A percentile compares a stretch with the other conserved stretches of the same genome.
phyloP scores from a whole-genome alignment of 2,113 vertebrate species.

The Nesospiza acunhae region DNA sequence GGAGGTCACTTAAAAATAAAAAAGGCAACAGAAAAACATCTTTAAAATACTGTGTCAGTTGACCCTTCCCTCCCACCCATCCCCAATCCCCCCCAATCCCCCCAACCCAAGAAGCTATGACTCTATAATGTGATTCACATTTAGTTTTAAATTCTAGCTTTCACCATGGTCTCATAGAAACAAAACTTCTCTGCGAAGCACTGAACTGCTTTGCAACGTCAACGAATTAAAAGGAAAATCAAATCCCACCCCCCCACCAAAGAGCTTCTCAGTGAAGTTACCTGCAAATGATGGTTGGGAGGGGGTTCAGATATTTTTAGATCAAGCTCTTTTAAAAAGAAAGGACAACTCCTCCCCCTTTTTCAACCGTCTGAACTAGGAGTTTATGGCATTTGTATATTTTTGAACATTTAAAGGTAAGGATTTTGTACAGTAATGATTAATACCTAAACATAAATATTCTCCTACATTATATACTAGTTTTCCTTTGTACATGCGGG shows the following conservation, averaged over 20 bases:
- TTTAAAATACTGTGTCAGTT: constrained; percentile 73
- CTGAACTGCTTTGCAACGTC: constrained; percentile 63
- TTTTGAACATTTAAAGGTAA: constrained; percentile 74
- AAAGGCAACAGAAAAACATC: constrained; percentile 71
- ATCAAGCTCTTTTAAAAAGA: constrained; percentile 66
- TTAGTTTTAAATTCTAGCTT: constrained; percentile 67
- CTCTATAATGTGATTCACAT: constrained; percentile 64
- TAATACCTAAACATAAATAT: constrained; percentile 82
- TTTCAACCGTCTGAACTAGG: constrained; percentile 65
- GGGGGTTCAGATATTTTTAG: constrained; percentile 36
- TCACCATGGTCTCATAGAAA: constrained; percentile 71
- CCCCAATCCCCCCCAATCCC: neutral
- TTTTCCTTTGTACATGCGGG: constrained; percentile 76
- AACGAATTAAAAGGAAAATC: constrained; percentile 45
- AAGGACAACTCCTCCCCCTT: constrained; percentile 40
- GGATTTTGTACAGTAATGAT: constrained; percentile 80
- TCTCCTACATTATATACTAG: constrained; percentile 77
- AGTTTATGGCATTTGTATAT: constrained; percentile 76
- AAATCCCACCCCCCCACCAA: neutral
- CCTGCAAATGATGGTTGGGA: constrained; percentile 27
- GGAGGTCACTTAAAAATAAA: constrained; percentile 77
- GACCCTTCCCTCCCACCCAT: neutral
- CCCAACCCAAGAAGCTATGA: constrained; percentile 41
- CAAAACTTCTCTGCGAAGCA: constrained; percentile 65
- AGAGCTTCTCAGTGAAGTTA: constrained; percentile 34